phyloP scores from a whole-genome alignment of 2,113 vertebrate genomes.

The Albula goreensis region DNA sequence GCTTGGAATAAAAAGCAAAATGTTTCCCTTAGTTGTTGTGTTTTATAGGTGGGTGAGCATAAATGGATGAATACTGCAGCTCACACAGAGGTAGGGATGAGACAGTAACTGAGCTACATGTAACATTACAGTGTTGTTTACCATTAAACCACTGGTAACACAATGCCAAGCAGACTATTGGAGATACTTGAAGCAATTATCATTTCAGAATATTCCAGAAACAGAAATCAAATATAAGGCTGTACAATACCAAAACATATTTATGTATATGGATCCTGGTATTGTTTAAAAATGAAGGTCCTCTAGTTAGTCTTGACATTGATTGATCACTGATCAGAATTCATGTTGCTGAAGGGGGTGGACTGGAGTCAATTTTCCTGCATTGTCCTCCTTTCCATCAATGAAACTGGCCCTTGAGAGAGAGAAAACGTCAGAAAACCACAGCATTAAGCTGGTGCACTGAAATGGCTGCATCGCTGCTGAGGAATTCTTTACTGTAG shows the following conservation, averaged over 20 bases:
- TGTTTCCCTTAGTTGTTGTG: background rate
- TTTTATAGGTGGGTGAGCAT: no score
- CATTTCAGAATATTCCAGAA: background rate
- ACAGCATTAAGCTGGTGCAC: background rate
- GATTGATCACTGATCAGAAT: conserved; percentile 12
- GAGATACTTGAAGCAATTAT: background rate
- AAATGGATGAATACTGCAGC: background rate
- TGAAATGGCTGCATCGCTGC: background rate
- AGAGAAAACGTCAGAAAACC: background rate
- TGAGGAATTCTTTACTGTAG: background rate
- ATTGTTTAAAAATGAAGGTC: background rate
- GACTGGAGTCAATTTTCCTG: conserved; percentile 8
- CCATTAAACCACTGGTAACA: background rate
- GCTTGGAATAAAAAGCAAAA: background rate
- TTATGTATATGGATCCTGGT: background rate
- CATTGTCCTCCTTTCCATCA: background rate
- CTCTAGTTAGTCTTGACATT: conserved; percentile 2
- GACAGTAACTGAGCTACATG: background rate
- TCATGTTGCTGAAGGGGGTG: conserved; percentile 4
- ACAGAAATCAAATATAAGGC: background rate
- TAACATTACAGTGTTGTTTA: background rate
- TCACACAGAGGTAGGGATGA: no score
- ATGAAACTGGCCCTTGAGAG: background rate
- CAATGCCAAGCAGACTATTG: background rate
- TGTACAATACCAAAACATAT: background rate